These are phyloP conservation scores for Hystrix brachyura DNA, from an alignment of 2,113 vertebrate species.

Conservation along the genomic window DNA sequence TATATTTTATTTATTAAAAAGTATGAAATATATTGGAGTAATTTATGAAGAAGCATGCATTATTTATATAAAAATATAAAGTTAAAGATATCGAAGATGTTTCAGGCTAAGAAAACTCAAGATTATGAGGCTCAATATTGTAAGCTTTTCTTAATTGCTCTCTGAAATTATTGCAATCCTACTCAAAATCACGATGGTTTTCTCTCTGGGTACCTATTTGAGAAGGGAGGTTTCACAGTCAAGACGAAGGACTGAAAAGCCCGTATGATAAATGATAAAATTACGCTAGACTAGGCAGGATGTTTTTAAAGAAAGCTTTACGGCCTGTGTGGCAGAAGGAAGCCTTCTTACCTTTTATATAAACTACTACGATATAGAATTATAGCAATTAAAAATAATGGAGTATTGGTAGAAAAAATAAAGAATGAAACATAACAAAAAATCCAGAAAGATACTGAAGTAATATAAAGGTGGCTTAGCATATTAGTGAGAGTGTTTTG, in stretches of 20 bases:
- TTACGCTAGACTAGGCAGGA: neutral
- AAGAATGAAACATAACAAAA: neutral
- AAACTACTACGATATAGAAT: neutral
- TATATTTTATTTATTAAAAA: conserved; percentile 33
- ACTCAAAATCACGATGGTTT: neutral
- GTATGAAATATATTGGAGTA: conserved; percentile 17
- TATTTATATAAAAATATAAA: conserved; percentile 44
- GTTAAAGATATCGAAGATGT: conserved; percentile 18
- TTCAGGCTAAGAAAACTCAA: neutral
- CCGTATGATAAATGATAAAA: neutral
- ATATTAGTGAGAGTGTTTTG: neutral
- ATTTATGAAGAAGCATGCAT: conserved; percentile 30
- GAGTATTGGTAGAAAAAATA: neutral
- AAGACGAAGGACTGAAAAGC: conserved; percentile 21
- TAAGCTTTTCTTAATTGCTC: neutral
- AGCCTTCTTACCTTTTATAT: neutral
- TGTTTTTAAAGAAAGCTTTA: neutral
- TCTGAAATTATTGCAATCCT: neutral
- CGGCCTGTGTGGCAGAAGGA: neutral
- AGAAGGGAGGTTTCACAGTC: neutral
- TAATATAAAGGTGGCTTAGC: neutral
- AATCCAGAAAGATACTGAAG: neutral
- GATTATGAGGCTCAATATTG: neutral
- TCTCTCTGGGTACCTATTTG: neutral
- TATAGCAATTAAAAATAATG: neutral